Evolutionary conservation across 2,797 vertebrate species (phyloP), one percentile per base, ranked within the genome.

Genomic region (Cacajao melanocephalus): DNA sequence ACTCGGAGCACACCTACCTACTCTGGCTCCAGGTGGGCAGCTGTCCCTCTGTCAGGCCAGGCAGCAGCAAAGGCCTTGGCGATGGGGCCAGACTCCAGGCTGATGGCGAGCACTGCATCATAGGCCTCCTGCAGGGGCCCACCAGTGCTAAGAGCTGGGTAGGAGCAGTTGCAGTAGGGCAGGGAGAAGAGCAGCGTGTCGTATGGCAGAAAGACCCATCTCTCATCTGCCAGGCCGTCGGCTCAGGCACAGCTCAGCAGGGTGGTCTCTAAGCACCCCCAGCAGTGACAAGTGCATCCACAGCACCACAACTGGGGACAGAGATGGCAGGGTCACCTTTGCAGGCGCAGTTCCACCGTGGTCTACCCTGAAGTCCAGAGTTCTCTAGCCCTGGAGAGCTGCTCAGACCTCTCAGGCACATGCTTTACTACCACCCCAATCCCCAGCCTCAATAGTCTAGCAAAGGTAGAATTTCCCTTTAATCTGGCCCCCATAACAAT

Each of bases 221-320:
- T 98, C 93, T 99, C 99, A 0, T 98, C 99, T 0, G 99, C 99
- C 97, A 99, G 98, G 48, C 99, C 99, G 99, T 99, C 99, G 78
- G 99, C 98, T 30, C 98, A 97, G 0, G 99, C 99, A 94, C 98
- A 99, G 70, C 98, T 98, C 26, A 99, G 99, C 73, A 99, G 99
- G 15, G 64, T 80, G 0, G 97, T 98, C 79, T 99, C 99, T 26
- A 98, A 97, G 5, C 44, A 99, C 99, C 70, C 99, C 99, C 50
- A 96, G 96, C 44, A 99, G 98, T 6, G 98, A 97, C 0, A 99
- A 99, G 98, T 99, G 99, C 99, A 99, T 99, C 97, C 99, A 99
- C 98, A 99, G 99, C 87, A 99, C 98, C 93, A 99, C 98, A n/a
- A 99, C 99, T 99, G 98, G 9, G 7, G 78, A 13, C 7, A 15